Base-by-base conservation (phyloP, 2,113 vertebrate genomes). In the Gavialis gangeticus region DNA sequence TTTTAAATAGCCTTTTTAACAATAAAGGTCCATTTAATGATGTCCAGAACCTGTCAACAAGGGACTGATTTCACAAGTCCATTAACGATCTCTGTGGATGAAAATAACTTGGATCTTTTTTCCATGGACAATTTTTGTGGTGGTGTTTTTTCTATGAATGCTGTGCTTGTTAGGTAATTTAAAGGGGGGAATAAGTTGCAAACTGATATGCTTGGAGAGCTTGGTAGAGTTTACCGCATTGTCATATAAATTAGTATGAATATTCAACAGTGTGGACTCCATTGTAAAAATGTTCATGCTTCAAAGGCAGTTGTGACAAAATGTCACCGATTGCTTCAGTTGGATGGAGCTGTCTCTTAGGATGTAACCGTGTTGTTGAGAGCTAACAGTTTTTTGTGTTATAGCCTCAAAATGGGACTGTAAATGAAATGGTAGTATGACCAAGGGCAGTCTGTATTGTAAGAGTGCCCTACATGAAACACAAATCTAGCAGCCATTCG, bases 401-500 rank as follows among this genome's bases (percentile, higher is more conserved):
- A 85, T 54, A 86, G 78, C 79, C 34, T 79, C 12, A 1, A 73
- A 91, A 63, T 34, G 63, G 76, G 95, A 90, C 92, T 82, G 22
- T 86, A 93, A 85, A 85, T 78, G 94, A 96, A 94, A 88, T 63
- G 75, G 90, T 91, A 93, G 94, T 91, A 73, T 71, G 93, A 92
- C 91, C 79, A 94, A 90, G 91, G 71, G 84, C 57, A 14, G 67
- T 73, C 88, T 24, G 87, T 69, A 27, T 55, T 54, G 84, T 89
- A 81, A 63, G 88, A 13, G 19, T 95, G 77, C 82, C 82, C 94
- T 76, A 13, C 73, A 55, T 54, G 85, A 92, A 87, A 76, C 12
- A 18, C 75, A 92, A 90, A 88, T 30, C 91, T 76, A 79, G 85
- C 90, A 95, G 92, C 0, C 22, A 76, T 96, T 85, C 57, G 84